Conservation (phyloP, 2,113 vertebrate species). For the Scomber scombrus region DNA sequence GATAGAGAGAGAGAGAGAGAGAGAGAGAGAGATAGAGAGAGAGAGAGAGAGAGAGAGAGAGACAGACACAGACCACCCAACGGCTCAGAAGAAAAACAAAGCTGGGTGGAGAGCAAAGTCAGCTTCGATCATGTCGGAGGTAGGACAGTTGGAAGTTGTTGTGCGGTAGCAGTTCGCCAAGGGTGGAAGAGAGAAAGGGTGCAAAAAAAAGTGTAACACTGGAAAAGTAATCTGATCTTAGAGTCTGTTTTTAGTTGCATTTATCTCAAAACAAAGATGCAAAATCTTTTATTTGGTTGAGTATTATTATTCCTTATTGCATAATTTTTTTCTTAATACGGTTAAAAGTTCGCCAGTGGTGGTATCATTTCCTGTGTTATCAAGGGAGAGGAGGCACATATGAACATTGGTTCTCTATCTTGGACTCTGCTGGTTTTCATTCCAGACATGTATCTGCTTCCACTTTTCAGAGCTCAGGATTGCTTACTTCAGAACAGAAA, state of each 20-base stretch:
- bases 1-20: conserved; percentile 41
- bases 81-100: conserved; percentile 77
- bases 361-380: neutral
- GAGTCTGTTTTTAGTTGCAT: neutral
- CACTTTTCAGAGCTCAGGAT: neutral
- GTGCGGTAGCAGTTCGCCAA: conserved; percentile 50
- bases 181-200: conserved; percentile 16
- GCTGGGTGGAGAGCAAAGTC: conserved; percentile 69
- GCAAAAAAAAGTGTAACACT: neutral
- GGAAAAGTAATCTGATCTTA: neutral
- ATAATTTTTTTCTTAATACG: too few species aligned
- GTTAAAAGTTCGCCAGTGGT: neutral
- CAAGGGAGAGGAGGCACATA: neutral
- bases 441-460: neutral
- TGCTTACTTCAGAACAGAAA: neutral
- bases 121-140: conserved; percentile 61
- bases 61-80: conserved; percentile 79
- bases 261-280: neutral
- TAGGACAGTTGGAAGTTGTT: conserved; percentile 54
- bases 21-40: conserved; percentile 52
- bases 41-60: conserved; percentile 41
- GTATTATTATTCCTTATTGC: too few species aligned
- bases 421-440: neutral
- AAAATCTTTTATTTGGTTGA: neutral
- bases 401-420: neutral